Percentiles rank a stretch among this genome's conserved stretches.
Conservation (phyloP, 2,888 invertebrate genomes). For the Meghimatium bilineatum region DNA sequence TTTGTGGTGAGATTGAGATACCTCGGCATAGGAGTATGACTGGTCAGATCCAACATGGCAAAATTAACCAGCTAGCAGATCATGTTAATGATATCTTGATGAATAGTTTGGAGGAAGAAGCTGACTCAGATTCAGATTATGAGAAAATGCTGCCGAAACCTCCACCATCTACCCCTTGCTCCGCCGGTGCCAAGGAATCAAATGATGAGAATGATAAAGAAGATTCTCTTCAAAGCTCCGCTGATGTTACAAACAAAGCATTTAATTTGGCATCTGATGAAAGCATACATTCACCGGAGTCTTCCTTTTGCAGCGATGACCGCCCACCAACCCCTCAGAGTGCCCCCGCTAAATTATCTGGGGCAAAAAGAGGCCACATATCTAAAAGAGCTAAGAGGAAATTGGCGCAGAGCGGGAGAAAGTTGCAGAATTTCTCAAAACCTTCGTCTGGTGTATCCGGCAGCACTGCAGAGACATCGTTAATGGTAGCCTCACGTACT, state of each 20-base stretch:
- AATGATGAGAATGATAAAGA: constrained; percentile 33
- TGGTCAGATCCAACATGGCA: neutral
- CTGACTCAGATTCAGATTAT: constrained; percentile 28
- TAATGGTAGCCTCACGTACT: neutral
- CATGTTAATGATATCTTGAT: neutral
- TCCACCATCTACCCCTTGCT: constrained; percentile 37
- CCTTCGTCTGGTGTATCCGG: neutral
- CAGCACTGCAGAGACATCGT: neutral
- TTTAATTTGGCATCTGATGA: constrained; percentile 43
- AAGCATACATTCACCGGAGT: constrained; percentile 31
- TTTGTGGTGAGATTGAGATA: neutral
- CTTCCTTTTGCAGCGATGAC: constrained; percentile 4
- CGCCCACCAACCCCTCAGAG: constrained; percentile 33
- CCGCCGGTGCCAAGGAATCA: neutral
- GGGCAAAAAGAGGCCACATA: constrained; percentile 18
- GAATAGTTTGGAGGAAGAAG: neutral
- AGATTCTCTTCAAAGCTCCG: constrained; percentile 40
- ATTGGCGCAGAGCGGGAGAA: constrained; percentile 19
- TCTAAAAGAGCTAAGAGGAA: constrained; percentile 30
- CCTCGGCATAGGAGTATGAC: neutral
- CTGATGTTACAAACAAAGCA: constrained; percentile 46
- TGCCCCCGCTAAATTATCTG: constrained; percentile 41
- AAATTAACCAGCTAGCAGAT: neutral
- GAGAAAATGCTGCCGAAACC: constrained; percentile 39
- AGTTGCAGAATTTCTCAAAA: constrained; percentile 20